A percentile compares a stretch with the other conserved stretches of the same genome.
These are phyloP conservation scores for Anguilla anguilla DNA, from an alignment of 2,797 vertebrate genomes.

Conservation along the genomic window DNA sequence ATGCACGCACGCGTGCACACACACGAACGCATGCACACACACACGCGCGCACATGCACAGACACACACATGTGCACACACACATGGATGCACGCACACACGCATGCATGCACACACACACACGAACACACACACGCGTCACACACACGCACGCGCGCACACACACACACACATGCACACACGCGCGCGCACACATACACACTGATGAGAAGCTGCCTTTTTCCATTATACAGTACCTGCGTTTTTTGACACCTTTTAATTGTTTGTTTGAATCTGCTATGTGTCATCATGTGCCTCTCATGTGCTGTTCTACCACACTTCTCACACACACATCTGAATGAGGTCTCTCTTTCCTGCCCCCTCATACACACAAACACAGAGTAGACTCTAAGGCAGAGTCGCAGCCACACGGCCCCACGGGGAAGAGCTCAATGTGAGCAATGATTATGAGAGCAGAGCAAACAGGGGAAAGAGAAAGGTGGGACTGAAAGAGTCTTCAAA, in stretches of 20 bases:
- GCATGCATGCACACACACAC: no score
- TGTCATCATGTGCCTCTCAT: not conserved
- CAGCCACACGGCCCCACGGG: not conserved
- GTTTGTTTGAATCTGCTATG: not conserved
- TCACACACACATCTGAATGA: not conserved
- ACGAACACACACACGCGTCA: not conserved
- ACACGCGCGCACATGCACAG: no score
- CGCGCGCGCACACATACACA: not conserved
- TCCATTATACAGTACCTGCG: not conserved
- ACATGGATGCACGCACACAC: no score
- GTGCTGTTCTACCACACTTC: not conserved
- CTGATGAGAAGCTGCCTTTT: not conserved
- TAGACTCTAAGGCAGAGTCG: no score
- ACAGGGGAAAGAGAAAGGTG: constrained; percentile 54
- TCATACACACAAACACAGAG: not conserved
- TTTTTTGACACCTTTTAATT: not conserved
- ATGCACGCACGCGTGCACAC: not conserved
- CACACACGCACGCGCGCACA: no score
- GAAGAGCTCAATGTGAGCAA: constrained; percentile 23
- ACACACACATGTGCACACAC: no score
- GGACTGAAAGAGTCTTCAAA: constrained; percentile 67
- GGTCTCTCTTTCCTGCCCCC: no score
- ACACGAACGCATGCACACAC: no score
- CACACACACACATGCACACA: no score
- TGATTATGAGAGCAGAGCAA: constrained; percentile 48